Percentiles rank a stretch among this genome's conserved stretches.
phyloP scores from a whole-genome alignment of 2,888 invertebrate species.

The Meteorus colon region DNA sequence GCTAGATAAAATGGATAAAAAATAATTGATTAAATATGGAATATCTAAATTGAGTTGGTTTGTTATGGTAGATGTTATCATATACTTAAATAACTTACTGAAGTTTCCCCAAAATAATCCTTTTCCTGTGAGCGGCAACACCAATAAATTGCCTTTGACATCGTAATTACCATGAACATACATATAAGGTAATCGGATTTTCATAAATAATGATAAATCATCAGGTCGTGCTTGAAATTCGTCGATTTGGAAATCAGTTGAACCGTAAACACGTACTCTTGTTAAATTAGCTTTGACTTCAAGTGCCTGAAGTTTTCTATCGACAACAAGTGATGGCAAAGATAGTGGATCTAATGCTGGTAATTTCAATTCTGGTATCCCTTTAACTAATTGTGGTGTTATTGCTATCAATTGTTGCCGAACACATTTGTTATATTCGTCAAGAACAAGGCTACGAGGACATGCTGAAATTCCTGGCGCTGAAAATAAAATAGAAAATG shows the following conservation, averaged over 20 bases:
- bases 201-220: conserved; percentile 72
- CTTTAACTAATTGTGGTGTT: conserved; percentile 77
- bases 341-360: conserved; percentile 83
- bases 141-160: conserved; percentile 74
- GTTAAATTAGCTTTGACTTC: conserved; percentile 82
- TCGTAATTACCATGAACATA: conserved; percentile 75
- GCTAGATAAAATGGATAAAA: conserved; percentile 70
- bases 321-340: conserved; percentile 81
- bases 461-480: conserved; percentile 66
- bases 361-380: conserved; percentile 82
- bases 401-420: conserved; percentile 78
- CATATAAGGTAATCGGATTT: conserved; percentile 73
- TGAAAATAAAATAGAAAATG: conserved; percentile 45
- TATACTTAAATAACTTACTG: conserved; percentile 71
- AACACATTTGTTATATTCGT: conserved; percentile 75
- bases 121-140: conserved; percentile 74
- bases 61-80: background rate
- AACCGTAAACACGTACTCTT: conserved; percentile 80
- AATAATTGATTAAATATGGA: conserved; percentile 11
- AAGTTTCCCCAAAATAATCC: conserved; percentile 76
- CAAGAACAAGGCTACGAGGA: conserved; percentile 54
- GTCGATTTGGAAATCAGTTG: conserved; percentile 79
- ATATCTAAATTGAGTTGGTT: background rate
- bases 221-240: conserved; percentile 73
- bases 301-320: conserved; percentile 82